Base-by-base conservation (phyloP, 2,888 invertebrate genomes). In the Dromius quadrimaculatus region DNA sequence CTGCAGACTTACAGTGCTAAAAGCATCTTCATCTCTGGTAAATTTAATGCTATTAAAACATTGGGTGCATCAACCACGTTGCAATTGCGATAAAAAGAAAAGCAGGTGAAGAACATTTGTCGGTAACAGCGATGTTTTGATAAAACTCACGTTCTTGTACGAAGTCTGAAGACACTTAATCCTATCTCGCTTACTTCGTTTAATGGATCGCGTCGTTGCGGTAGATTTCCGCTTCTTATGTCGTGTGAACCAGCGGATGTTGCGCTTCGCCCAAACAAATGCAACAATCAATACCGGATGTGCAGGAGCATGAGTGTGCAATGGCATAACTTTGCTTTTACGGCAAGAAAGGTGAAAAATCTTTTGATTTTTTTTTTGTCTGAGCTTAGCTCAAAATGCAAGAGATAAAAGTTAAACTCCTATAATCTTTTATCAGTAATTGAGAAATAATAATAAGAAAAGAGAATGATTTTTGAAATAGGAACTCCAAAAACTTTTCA, bases 151-250 rank as follows among this genome's bases (percentile, higher is more conserved):
- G 50, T 54, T 54, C 50, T 23, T 54, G 50, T 15, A 54, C 50
- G 50, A 28, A 54, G 50, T 9, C 50, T 54, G 28, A 28, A 54
- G 50, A 28, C 50, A 28, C 50, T 54, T 54, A 54, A 54, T 54
- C 50, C 50, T 54, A 23, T 54, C 23, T 15, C 50, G 47, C 47
- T n/a, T n/a, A n/a, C n/a, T 50, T 50, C 47, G 50, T 54, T 54
- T 54, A 54, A 54, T 54, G 50, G 50, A 54, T 54, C 50, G 50
- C 50, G 50, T 54, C 50, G 50, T 61, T 61, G 61, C 61, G 61
- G 61, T 61, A 41, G 61, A 41, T 61, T 61, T 61, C 38, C 41
- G 61, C 41, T 61, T 61, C 61, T 61, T 61, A 61, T 41, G 41
- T 41, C 61, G 61, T 61, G 61, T 41, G 61, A 61, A 61, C 19